Conservation (phyloP, 2,888 invertebrate genomes). For the Dorcus parallelipipedus region DNA sequence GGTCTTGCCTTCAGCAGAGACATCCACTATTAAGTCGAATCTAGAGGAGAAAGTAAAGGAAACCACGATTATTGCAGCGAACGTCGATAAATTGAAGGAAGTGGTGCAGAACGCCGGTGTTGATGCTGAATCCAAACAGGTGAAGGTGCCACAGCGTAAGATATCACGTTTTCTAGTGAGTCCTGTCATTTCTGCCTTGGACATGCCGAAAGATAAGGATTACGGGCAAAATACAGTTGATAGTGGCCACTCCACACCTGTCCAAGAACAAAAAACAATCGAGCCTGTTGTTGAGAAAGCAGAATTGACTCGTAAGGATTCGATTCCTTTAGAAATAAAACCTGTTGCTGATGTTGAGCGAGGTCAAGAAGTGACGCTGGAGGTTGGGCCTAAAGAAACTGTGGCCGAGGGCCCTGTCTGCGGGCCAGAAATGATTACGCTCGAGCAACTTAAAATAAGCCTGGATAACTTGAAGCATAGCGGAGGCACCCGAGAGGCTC, state of each 20-base stretch:
- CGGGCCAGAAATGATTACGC: slow-evolving; percentile 50
- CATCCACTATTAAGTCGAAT: slow-evolving; percentile 3
- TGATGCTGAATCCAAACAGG: slow-evolving; percentile 8
- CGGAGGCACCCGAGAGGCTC: slow-evolving; percentile 24
- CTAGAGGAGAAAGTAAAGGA: slow-evolving; percentile 2
- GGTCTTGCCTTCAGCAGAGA: slow-evolving; percentile 6
- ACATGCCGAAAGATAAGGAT: slow-evolving; percentile 45
- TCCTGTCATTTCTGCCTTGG: slow-evolving; percentile 64
- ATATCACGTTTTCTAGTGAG: slow-evolving; percentile 80
- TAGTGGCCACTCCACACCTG: background rate
- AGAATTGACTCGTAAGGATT: slow-evolving; percentile 23
- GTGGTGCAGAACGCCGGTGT: background rate
- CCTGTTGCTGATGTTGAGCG: slow-evolving; percentile 33
- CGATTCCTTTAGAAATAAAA: slow-evolving; percentile 31
- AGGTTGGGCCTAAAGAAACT: slow-evolving; percentile 26
- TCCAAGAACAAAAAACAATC: slow-evolving; percentile 1
- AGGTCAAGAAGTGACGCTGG: slow-evolving; percentile 24
- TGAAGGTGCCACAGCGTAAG: slow-evolving; percentile 58
- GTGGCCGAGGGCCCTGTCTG: slow-evolving; percentile 39
- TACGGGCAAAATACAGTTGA: slow-evolving; percentile 25
- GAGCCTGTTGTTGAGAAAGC: slow-evolving; percentile 26
- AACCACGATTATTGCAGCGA: slow-evolving; percentile 5
- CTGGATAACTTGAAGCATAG: slow-evolving; percentile 53
- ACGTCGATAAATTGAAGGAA: slow-evolving; percentile 26
- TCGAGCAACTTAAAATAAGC: slow-evolving; percentile 58